phyloP scores from a whole-genome alignment of 2,888 invertebrate species.

The Dascillus cervinus region DNA sequence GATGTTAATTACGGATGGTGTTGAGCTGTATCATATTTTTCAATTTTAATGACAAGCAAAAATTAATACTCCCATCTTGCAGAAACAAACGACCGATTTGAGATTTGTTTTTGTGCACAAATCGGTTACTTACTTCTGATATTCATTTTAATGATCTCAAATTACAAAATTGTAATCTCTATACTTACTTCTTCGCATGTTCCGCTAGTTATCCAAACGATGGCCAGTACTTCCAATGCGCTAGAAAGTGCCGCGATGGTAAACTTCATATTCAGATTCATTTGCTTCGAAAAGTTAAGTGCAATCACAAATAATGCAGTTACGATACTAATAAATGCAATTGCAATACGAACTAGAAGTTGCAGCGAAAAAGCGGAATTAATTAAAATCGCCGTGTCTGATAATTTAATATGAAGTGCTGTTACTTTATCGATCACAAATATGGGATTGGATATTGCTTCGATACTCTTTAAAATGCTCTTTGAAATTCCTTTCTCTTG shows the following conservation, averaged over 20 bases:
- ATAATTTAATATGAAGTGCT: constrained; percentile 27
- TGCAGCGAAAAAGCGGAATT: constrained; percentile 29
- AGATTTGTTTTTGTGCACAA: too few relatives aligned
- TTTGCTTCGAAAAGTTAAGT: constrained; percentile 20
- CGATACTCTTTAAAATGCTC: constrained; percentile 11
- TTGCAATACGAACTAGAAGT: constrained; percentile 26
- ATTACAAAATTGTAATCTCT: too few relatives aligned
- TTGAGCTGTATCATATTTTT: too few relatives aligned
- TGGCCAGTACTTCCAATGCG: constrained; percentile 23
- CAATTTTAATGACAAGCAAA: too few relatives aligned
- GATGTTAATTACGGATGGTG: too few relatives aligned
- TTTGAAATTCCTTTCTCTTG: constrained; percentile 11
- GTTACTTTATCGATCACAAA: constrained; percentile 27
- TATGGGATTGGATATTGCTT: constrained; percentile 20
- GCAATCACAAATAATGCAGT: constrained; percentile 27
- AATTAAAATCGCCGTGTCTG: constrained; percentile 25
- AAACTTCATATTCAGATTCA: constrained; percentile 21
- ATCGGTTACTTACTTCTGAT: too few relatives aligned
- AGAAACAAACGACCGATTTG: too few relatives aligned
- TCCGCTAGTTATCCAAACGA: constrained; percentile 28
- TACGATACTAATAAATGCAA: constrained; percentile 28
- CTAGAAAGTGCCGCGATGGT: constrained; percentile 28
- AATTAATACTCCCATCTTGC: too few relatives aligned
- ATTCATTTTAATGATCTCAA: too few relatives aligned
- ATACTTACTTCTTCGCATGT: constrained; percentile 28